These are phyloP conservation scores for Paragorgia papillata DNA, from an alignment of 92 coral and sea anemone species.

Conservation along the genomic window DNA sequence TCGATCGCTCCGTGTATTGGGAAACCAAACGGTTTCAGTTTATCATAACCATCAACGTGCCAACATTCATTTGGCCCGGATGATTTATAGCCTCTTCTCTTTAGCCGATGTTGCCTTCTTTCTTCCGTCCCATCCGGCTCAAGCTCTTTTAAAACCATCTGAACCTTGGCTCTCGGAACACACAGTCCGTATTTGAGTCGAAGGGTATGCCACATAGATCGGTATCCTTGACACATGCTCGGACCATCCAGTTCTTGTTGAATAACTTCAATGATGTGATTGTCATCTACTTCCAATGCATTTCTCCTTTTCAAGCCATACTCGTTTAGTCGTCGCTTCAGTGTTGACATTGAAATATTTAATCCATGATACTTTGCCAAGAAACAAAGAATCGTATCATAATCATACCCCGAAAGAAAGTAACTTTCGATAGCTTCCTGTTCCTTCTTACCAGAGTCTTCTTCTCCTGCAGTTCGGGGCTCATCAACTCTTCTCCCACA, in stretches of 20 bases:
- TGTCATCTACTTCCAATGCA: conserved; percentile 36
- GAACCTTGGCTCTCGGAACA: conserved; percentile 54
- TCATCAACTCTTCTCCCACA: conserved; percentile 34
- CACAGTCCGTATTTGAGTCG: conserved; percentile 51
- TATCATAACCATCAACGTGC: conserved; percentile 61
- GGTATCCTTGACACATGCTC: conserved; percentile 48
- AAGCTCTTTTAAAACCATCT: conserved; percentile 51
- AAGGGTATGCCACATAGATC: conserved; percentile 62
- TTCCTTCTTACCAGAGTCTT: neutral
- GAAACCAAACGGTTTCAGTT: conserved; percentile 50
- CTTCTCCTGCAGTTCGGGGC: conserved; percentile 1
- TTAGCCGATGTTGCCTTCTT: conserved; percentile 56
- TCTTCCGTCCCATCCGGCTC: conserved; percentile 60
- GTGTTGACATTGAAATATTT: conserved; percentile 56
- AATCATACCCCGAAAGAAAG: conserved; percentile 55
- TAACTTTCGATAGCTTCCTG: conserved; percentile 40
- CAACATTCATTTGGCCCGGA: conserved; percentile 54
- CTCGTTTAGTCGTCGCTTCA: conserved; percentile 28
- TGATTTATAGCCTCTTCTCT: conserved; percentile 49
- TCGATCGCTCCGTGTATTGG: conserved; percentile 54
- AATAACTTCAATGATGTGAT: conserved; percentile 31
- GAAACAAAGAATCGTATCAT: conserved; percentile 56
- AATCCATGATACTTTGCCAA: conserved; percentile 53
- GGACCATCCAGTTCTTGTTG: conserved; percentile 60
- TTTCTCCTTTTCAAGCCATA: conserved; percentile 19